Evolutionary conservation across 30 jellyfish, hydroid and myxozoan genomes (phyloP).

Genomic region (Pseudorhiza aurosa): DNA sequence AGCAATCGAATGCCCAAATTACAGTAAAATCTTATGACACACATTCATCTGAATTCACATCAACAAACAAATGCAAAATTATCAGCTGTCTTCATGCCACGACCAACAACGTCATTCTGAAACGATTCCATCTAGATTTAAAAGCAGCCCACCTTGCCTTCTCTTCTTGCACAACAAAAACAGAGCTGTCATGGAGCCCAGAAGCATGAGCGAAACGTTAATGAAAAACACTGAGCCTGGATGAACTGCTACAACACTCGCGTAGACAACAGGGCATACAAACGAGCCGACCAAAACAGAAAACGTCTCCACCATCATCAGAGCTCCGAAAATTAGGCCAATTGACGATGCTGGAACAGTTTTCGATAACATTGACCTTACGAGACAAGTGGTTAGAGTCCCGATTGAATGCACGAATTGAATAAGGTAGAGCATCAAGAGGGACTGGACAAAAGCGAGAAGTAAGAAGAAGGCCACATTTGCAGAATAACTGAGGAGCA

Average conservation of each 20-base stretch:
- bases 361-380: slow-evolving; percentile 8
- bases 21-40: no score
- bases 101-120: no score
- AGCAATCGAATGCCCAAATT: no score
- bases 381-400: not conserved
- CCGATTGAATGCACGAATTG: slow-evolving; percentile 1
- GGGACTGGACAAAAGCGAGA: slow-evolving; percentile 1
- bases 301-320: not conserved
- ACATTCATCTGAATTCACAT: no score
- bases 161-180: not conserved
- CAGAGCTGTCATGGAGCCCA: not conserved
- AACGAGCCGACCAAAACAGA: slow-evolving; percentile 1
- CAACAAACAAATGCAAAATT: no score
- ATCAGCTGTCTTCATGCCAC: no score
- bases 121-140: no score
- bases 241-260: not conserved
- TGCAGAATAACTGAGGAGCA: not conserved
- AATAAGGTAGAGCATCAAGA: not conserved
- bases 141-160: no score
- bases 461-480: not conserved
- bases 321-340: slow-evolving; percentile 15
- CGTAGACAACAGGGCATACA: not conserved
- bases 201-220: not conserved
- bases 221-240: slow-evolving; percentile 18
- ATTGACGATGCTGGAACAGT: not conserved